Conservation (phyloP, 2,888 invertebrate species). For the Dryadula phaetusa region DNA sequence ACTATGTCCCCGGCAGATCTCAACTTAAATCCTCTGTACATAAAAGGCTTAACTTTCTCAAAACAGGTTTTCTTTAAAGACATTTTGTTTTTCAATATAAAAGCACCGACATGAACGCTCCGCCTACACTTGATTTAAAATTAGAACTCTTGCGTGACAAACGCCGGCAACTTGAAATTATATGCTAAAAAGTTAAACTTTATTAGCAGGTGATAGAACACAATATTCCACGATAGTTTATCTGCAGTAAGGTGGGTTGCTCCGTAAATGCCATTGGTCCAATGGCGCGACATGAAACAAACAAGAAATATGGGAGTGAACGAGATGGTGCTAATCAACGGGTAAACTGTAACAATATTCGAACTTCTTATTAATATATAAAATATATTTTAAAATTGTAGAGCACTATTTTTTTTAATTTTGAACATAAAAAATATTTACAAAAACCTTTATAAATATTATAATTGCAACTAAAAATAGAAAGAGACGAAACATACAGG, state of each 20-base stretch:
- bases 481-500: conserved; percentile 60
- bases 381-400: neutral
- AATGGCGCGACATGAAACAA: conserved; percentile 80
- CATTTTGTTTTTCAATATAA: conserved; percentile 83
- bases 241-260: conserved; percentile 81
- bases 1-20: conserved; percentile 68
- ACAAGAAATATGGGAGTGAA: conserved; percentile 77
- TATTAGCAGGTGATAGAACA: conserved; percentile 78
- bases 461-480: conserved; percentile 49
- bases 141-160: conserved; percentile 84
- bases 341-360: conserved; percentile 32
- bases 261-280: conserved; percentile 82
- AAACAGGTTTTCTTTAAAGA: conserved; percentile 82
- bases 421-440: conserved; percentile 43
- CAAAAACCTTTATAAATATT: conserved; percentile 51
- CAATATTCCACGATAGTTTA: conserved; percentile 78
- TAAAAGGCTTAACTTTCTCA: conserved; percentile 83
- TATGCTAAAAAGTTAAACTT: conserved; percentile 82
- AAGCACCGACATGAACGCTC: conserved; percentile 79
- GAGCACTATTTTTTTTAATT: neutral
- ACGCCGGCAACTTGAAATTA: conserved; percentile 81
- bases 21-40: conserved; percentile 75
- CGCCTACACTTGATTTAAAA: conserved; percentile 85
- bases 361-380: conserved; percentile 18
- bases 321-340: conserved; percentile 67